Evolutionary conservation across 2,113 vertebrate genomes (phyloP), one percentile per base, ranked within the genome.

Genomic region (Turnix velox): DNA sequence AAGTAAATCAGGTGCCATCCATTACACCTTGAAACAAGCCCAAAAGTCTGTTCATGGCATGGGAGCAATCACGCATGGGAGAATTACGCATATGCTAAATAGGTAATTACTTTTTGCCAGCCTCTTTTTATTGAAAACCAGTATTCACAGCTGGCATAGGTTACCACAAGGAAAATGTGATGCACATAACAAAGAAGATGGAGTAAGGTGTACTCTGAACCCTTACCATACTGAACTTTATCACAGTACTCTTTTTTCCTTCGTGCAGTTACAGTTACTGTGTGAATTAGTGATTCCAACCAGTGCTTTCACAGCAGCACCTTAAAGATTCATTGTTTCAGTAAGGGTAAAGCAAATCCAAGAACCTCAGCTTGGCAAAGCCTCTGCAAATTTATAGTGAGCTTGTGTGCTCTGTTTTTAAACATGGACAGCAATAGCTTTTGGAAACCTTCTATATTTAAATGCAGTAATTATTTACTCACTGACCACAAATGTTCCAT

Each of bases 381-480:
- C 22, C 14, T 43, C 85, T 1, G 2, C 80, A 83, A 84, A 92
- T 81, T 81, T 81, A 63, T 54, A 72, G 49, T 9, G 20, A 84
- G 88, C 40, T 90, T 90, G 43, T 93, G 45, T 77, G 76, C 48
- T 82, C 75, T 68, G 73, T 81, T 84, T 95, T 82, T 63, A 76
- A 92, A 82, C 54, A 49, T 3, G 15, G 48, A 54, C 33, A 92
- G 73, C 73, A 73, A 37, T 37, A 59, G 22, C n/a, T 48, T 61
- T 52, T 87, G 73, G 80, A 82, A 79, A 27, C 52, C 17, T 82
- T 82, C 74, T 79, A 33, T 75, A 58, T 95, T 94, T 84, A 91
- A 78, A 72, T 79, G 63, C 62, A 49, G 58, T 68, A 46, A 40
- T 84, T 92, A 75, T 78, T 95, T 95, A 84, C 74, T 91, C 62